Base-by-base conservation (phyloP, 2,888 invertebrate species). In the Drosophila basisetae region DNA sequence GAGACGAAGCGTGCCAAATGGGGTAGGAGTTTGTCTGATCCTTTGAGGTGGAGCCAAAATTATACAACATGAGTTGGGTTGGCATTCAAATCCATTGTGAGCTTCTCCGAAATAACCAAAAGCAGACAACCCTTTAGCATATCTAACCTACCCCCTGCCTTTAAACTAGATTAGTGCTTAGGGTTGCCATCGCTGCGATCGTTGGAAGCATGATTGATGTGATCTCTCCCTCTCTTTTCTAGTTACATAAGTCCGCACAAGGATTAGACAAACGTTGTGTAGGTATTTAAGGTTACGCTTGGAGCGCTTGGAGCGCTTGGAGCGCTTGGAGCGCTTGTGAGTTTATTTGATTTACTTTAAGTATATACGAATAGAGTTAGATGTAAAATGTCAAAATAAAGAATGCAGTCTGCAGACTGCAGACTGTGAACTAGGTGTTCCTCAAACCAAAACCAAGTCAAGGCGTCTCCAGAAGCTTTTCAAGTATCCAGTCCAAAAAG, bases 401-500 rank as follows among this genome's bases (percentile, higher is more conserved):
- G 52, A 62, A 9, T 35, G 33, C 33, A 33, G 33, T 11, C 31
- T 62, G 37, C 7, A 37, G 37, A n/a, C 41, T 41, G 41, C 41
- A 41, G 59, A n/a, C 22, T 41, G 41, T 5, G 25, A 39, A 62
- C 18, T 47, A 30, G 25, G 39, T 28, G 49, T 28, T 59, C 30
- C 30, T n/a, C 2, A 43, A 43, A 22, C 11, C 2, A 18, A 10
- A 37, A 2, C 30, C 39, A 6, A 41, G 47, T 75, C 33, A 87
- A 1, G 75, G 55, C 16, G 93, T 91, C 65, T 92, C 67, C 30
- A 89, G 86, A n/a, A 93, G 65, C 76, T 82, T 94, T 81, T 92
- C 78, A 65, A 91, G 76, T 68, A 96, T 95, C 96, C 96, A 96
- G 76, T 95, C 94, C 10, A 95, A 84, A 81, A 95, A 96, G 60